phyloP scores from a whole-genome alignment of 1,140 invertebrate species.

The Gryllus bimaculatus region DNA sequence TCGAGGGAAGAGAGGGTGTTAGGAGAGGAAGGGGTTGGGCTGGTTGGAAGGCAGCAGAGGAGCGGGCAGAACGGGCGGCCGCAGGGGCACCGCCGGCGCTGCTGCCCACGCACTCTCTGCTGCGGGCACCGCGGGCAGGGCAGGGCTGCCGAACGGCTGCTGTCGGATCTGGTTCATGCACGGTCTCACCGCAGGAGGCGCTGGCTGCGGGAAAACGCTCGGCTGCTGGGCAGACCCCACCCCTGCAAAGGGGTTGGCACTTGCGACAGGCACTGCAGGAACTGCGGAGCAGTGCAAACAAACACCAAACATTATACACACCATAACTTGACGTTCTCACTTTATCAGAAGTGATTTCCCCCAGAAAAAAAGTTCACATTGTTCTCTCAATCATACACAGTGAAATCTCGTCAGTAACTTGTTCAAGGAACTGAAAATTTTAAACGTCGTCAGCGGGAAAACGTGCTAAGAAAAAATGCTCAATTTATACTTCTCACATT shows the following conservation, averaged over 20 bases:
- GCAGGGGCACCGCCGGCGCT: not conserved
- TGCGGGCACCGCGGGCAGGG: not conserved
- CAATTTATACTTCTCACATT: no score
- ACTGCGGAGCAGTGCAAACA: not conserved
- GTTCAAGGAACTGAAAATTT: not conserved
- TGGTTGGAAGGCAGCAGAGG: slow-evolving; percentile 14
- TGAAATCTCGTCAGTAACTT: not conserved
- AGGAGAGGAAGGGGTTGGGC: slow-evolving; percentile 20
- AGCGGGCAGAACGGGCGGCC: not conserved
- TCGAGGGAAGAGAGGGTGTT: not conserved
- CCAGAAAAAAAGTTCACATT: not conserved
- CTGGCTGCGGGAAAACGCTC: not conserved
- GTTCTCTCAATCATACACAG: not conserved
- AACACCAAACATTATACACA: not conserved
- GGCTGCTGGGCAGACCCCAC: slow-evolving; percentile 4
- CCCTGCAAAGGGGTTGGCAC: slow-evolving; percentile 17
- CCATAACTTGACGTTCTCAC: not conserved
- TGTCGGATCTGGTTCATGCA: slow-evolving; percentile 18
- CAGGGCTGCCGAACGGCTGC: slow-evolving; percentile 11
- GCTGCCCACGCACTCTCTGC: slow-evolving; percentile 9
- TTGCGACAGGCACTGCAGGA: slow-evolving; percentile 10
- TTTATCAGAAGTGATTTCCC: not conserved
- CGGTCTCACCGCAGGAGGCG: slow-evolving; percentile 6
- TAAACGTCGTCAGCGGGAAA: not conserved
- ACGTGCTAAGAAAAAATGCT: not conserved